Evolutionary conservation across 1,140 invertebrate species (phyloP).

Genomic region (Drosophila bipectinata): DNA sequence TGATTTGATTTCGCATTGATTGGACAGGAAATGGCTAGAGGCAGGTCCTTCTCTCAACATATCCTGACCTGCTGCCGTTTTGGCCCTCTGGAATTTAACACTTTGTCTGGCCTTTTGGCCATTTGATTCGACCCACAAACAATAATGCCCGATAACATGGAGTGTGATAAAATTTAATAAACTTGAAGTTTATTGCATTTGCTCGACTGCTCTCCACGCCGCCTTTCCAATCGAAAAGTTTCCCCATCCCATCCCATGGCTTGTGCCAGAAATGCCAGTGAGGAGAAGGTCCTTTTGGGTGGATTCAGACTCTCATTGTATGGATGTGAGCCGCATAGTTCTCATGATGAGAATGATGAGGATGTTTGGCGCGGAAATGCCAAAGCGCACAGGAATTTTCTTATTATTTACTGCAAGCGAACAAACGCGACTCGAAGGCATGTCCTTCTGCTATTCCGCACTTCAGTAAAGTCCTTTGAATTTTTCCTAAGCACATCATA

Average conservation of each 20-base stretch:
- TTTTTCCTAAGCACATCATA: background rate
- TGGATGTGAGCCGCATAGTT: background rate
- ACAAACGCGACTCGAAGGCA: conserved; percentile 36
- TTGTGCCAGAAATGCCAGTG: conserved; percentile 73
- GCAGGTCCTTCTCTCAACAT: background rate
- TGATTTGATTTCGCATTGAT: conserved; percentile 50
- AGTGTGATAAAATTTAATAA: conserved; percentile 73
- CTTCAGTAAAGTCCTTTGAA: background rate
- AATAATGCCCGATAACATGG: conserved; percentile 12
- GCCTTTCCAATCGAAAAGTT: conserved; percentile 47
- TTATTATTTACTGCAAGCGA: conserved; percentile 75
- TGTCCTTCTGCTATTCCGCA: conserved; percentile 15
- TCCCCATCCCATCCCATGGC: conserved; percentile 19
- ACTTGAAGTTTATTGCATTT: conserved; percentile 79
- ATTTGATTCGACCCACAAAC: conserved; percentile 35
- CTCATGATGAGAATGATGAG: conserved; percentile 36
- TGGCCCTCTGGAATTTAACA: background rate
- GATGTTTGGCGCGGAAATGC: conserved; percentile 49
- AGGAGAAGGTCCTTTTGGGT: conserved; percentile 5
- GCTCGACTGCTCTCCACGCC: conserved; percentile 41
- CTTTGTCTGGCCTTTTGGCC: conserved; percentile 2
- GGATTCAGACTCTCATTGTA: background rate
- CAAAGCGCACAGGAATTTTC: conserved; percentile 75
- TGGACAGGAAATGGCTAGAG: background rate
- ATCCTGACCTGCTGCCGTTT: background rate